Evolutionary conservation across 2,797 vertebrate genomes (phyloP).

Genomic region (Coccyzus lansbergi): DNA sequence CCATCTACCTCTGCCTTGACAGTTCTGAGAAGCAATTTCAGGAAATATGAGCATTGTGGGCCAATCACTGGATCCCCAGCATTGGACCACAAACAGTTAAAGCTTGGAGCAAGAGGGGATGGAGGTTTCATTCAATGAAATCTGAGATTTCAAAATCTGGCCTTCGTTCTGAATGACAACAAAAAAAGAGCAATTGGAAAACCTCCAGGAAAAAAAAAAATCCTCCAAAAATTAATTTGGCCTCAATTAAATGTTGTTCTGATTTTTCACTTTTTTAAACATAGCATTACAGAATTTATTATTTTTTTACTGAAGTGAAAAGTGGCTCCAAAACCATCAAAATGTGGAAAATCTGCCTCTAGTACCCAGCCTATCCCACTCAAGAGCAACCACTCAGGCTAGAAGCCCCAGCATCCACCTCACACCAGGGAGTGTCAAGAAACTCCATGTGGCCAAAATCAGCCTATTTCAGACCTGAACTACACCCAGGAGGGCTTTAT

Average conservation of each 20-base stretch:
- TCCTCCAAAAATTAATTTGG: constrained; percentile 3
- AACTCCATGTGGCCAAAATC: neutral
- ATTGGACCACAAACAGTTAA: neutral
- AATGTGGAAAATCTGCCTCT: neutral
- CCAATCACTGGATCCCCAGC: neutral
- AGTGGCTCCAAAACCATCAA: neutral
- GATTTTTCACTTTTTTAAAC: neutral
- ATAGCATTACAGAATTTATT: neutral
- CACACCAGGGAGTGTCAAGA: neutral
- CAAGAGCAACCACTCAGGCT: neutral
- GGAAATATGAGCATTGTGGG: accelerated
- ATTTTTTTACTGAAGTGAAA: neutral
- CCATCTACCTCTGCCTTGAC: neutral
- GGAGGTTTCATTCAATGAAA: neutral
- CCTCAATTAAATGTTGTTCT: neutral
- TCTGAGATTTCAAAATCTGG: constrained; percentile 13
- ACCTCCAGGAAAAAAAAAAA: neutral
- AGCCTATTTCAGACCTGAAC: neutral
- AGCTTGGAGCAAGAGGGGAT: neutral
- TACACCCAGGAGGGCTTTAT: neutral
- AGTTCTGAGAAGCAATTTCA: neutral
- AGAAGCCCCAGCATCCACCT: neutral
- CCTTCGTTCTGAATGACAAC: neutral
- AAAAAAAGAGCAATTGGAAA: neutral
- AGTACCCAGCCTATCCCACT: neutral